phyloP scores from a whole-genome alignment of 53 echinoderm and acorn worm genomes.

The Patiria pectinifera region DNA sequence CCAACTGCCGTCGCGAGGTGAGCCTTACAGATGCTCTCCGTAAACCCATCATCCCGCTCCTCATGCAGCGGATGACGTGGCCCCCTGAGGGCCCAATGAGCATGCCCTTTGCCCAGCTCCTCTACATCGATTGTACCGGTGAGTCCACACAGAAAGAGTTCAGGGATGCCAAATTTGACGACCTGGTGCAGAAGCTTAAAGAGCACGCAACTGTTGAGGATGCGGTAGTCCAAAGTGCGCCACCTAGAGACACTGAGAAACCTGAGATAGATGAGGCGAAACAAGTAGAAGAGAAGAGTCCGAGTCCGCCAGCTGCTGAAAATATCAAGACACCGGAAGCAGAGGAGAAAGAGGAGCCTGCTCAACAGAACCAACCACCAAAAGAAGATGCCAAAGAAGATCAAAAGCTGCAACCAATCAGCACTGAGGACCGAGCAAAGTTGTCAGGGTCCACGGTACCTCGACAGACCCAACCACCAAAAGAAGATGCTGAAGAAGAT shows the following conservation, averaged over 20 bases:
- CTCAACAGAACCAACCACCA: not conserved
- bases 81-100: constrained; percentile 97
- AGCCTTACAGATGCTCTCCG: constrained; percentile 95
- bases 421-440: no score
- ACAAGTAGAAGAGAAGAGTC: not conserved
- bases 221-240: not conserved
- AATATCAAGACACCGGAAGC: not conserved
- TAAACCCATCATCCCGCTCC: constrained; percentile 89
- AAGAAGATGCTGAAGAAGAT: no score
- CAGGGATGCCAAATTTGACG: constrained; percentile 86
- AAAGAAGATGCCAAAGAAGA: no score
- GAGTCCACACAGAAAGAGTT: constrained; percentile 74
- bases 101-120: constrained; percentile 90
- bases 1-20: constrained; percentile 95
- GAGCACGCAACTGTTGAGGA: constrained; percentile 62
- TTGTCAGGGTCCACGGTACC: no score
- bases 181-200: constrained; percentile 76
- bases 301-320: not conserved
- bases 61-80: constrained; percentile 87
- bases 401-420: no score
- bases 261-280: not conserved
- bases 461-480: no score
- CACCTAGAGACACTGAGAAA: not conserved
- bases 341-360: not conserved
- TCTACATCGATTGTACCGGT: constrained; percentile 92